These are phyloP conservation scores for Datnioides undecimradiatus DNA, from an alignment of 2,113 vertebrate species.

Conservation along the genomic window DNA sequence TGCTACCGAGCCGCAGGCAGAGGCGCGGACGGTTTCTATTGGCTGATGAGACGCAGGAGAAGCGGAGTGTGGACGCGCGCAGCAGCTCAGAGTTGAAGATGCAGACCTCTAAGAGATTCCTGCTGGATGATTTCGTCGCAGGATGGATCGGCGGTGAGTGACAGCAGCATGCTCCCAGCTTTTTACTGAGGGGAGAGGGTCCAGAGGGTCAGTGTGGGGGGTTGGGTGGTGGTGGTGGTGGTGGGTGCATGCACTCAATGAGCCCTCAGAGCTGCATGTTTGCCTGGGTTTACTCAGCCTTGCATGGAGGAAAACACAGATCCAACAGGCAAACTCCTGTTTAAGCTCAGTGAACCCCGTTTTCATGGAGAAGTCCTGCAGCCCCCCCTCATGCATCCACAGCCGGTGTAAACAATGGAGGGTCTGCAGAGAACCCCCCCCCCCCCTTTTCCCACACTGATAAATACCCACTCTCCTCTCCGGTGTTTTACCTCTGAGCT, in stretches of 20 bases:
- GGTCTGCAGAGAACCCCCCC: background rate
- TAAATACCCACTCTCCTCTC: background rate
- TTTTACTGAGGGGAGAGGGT: background rate
- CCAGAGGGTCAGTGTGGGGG: background rate
- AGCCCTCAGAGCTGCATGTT: background rate
- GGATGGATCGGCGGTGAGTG: constrained; percentile 85
- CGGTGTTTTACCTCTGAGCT: background rate
- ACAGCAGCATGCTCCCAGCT: rapidly evolving
- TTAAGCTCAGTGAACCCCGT: no score
- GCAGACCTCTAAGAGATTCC: constrained; percentile 69
- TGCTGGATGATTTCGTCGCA: constrained; percentile 83
- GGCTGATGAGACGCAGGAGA: background rate
- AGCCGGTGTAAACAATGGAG: constrained; percentile 32
- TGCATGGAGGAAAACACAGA: background rate
- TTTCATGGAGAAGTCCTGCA: background rate
- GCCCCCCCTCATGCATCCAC: background rate
- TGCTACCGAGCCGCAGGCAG: no score
- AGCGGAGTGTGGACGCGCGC: background rate
- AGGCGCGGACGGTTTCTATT: no score
- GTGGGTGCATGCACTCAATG: background rate
- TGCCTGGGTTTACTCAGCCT: background rate
- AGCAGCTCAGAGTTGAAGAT: constrained; percentile 37
- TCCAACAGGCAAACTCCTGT: background rate
- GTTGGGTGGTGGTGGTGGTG: background rate
- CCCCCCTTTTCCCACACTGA: background rate